Base-by-base conservation (phyloP, 2,888 invertebrate genomes). In the Epistrophe eligans region DNA sequence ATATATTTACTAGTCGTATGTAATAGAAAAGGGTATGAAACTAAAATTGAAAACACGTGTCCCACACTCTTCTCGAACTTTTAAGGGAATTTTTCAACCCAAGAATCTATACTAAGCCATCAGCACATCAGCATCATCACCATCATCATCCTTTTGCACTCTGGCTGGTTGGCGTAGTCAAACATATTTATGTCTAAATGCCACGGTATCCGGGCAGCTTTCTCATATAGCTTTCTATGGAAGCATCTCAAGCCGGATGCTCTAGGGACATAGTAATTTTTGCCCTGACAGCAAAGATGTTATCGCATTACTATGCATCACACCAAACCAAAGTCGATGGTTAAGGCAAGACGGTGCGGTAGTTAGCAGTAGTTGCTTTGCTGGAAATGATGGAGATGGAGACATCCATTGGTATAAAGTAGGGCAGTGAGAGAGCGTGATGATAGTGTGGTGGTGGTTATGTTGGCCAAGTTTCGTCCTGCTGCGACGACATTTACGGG, bases 281-380 rank as follows among this genome's bases (percentile, higher is more conserved):
- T 81, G 77, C 62, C 62, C 52, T 67, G 84, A 85, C 84, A 73
- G 77, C 81, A 81, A 77, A 85, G 84, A 85, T 85, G 81, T 85
- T 85, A 85, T 85, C 84, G 67, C 77, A 85, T 85, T 77, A 80
- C 84, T 80, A 84, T 84, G 84, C 80, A 80, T 85, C 84, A 85
- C 84, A 80, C 77, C 76, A 13, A 71, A 10, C 43, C 43, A 74
- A 24, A 74, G 77, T 74, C 38, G 52, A 55, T 70, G 38, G 66
- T 50, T 38, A 24, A 35, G 38, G 70, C 52, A 70, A 40, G 35
- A 50, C 67, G 52, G 72, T 17, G 13, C 24, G 45, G 60, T 40
- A 50, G 70, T 70, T 57, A 45, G 57, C 13, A 52, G n/a, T n/a
- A 19, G 55, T 28, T 43, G 38, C 7, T 28, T 28, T 43, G 38